phyloP scores from a whole-genome alignment of 2,797 vertebrate genomes.

The Morus bassanus region DNA sequence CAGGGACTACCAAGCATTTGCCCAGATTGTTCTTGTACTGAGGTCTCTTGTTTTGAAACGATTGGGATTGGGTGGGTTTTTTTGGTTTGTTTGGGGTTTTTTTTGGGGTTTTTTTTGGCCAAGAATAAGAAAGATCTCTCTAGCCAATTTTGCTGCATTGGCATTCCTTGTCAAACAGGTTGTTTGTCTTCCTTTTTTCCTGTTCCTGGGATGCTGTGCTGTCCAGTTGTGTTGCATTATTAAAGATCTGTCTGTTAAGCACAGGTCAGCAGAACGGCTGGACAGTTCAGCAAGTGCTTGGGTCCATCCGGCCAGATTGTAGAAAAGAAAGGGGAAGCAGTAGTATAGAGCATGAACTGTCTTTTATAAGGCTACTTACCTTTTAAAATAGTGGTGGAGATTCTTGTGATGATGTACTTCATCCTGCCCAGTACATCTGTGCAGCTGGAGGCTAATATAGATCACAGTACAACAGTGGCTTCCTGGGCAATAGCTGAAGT shows the following conservation, averaged over 20 bases:
- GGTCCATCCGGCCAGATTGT: not conserved
- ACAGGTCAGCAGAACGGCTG: not conserved
- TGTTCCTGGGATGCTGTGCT: not conserved
- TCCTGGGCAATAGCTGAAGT: not conserved
- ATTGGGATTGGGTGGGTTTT: too few relatives aligned
- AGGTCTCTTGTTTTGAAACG: not conserved
- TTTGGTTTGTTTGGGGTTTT: too few relatives aligned
- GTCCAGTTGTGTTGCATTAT: not conserved
- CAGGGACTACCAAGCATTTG: not conserved
- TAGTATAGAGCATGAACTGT: not conserved
- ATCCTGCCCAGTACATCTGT: not conserved
- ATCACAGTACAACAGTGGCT: not conserved
- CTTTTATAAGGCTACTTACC: not conserved
- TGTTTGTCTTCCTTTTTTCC: not conserved
- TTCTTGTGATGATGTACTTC: not conserved
- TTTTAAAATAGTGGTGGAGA: not conserved
- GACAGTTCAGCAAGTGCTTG: not conserved
- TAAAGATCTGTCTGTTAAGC: not conserved
- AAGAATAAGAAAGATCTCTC: not conserved
- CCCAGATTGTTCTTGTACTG: not conserved
- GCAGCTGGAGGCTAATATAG: not conserved
- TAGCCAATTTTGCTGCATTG: not conserved
- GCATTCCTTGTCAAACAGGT: not conserved
- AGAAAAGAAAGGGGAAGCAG: not conserved
- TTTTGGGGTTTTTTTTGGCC: not conserved